A percentile compares a stretch with the other conserved stretches of the same genome.
Conservation (phyloP, 2,113 vertebrate species). For the Malurus cyaneus region DNA sequence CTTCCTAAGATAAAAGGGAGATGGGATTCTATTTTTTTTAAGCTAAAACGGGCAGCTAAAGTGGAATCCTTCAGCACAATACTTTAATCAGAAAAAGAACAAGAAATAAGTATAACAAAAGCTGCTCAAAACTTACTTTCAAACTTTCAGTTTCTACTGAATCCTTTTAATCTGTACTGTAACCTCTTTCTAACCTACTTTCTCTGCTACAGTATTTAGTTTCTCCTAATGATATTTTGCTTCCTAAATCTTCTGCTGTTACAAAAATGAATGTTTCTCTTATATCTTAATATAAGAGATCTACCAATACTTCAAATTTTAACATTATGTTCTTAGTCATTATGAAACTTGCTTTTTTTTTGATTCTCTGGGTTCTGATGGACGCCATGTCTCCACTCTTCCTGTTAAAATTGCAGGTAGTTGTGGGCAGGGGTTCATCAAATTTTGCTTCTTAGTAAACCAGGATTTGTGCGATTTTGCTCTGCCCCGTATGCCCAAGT, state of each 20-base stretch:
- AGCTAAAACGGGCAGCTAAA: background rate
- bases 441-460: background rate
- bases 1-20: background rate
- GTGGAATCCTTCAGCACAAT: background rate
- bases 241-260: conserved; percentile 6
- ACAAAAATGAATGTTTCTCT: background rate
- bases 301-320: background rate
- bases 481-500: background rate
- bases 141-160: background rate
- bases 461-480: background rate
- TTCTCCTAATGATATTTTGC: conserved; percentile 23
- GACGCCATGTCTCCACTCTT: background rate
- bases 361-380: background rate
- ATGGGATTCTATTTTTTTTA: background rate
- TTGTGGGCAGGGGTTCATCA: background rate
- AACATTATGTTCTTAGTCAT: background rate
- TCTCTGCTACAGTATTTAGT: background rate
- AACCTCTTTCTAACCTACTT: conserved; percentile 39
- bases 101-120: conserved; percentile 20
- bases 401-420: background rate
- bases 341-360: background rate
- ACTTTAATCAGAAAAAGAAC: conserved; percentile 17
- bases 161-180: conserved; percentile 30
- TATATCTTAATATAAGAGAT: background rate
- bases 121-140: conserved; percentile 41